Percentiles rank a stretch among this genome's conserved stretches.
phyloP scores from a whole-genome alignment of 64 coral and sea anemone genomes.

The Pocillopora verrucosa region DNA sequence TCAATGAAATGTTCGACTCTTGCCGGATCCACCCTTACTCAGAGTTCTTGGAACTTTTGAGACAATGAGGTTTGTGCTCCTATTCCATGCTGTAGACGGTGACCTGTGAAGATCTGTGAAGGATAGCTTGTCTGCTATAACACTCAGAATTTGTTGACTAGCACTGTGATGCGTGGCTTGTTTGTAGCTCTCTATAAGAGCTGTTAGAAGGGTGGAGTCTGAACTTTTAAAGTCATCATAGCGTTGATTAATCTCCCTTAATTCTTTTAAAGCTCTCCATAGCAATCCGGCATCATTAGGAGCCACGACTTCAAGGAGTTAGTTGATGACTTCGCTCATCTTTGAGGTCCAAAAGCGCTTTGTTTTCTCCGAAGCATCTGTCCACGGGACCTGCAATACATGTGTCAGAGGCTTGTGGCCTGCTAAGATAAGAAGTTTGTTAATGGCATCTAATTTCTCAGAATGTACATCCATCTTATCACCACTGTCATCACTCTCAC shows the following conservation, averaged over 20 bases:
- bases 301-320: conserved; percentile 23
- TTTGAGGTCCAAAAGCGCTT: conserved; percentile 36
- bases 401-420: conserved; percentile 24
- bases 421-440: conserved; percentile 7
- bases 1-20: conserved; percentile 30
- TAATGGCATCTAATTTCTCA: conserved; percentile 37
- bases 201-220: conserved; percentile 16
- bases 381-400: conserved; percentile 1
- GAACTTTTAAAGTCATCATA: conserved; percentile 5
- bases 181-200: conserved; percentile 26
- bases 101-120: conserved; percentile 12
- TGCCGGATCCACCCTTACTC: conserved; percentile 24
- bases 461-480: neutral
- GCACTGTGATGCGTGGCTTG: conserved; percentile 29
- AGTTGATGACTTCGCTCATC: conserved; percentile 38
- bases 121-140: conserved; percentile 30
- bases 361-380: conserved; percentile 31
- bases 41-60: neutral
- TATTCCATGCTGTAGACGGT: conserved; percentile 4
- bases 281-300: conserved; percentile 50
- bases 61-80: neutral
- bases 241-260: conserved; percentile 8
- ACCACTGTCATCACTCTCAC: neutral
- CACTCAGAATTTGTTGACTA: conserved; percentile 16
- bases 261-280: conserved; percentile 35